phyloP scores from a whole-genome alignment of 2,888 invertebrate genomes.

The Sphaerophoria rueppellii region DNA sequence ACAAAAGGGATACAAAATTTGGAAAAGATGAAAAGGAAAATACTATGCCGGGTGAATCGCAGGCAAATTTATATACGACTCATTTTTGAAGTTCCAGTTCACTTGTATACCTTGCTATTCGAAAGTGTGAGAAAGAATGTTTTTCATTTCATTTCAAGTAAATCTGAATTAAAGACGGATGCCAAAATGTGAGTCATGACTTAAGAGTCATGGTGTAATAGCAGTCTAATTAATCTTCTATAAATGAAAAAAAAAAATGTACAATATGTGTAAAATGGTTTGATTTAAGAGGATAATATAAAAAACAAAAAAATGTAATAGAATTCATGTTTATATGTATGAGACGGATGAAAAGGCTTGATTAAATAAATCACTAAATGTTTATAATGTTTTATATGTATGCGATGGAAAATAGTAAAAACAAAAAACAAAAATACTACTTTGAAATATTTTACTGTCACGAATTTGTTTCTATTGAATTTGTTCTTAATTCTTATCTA shows the following conservation, averaged over 20 bases:
- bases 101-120: no score
- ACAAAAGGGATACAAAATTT: no score
- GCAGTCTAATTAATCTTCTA: constrained; percentile 20
- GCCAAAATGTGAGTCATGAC: no score
- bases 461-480: constrained; percentile 19
- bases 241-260: constrained; percentile 26
- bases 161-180: no score
- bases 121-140: no score
- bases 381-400: constrained; percentile 55
- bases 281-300: neutral
- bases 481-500: neutral
- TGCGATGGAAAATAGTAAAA: constrained; percentile 39
- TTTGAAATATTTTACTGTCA: constrained; percentile 34
- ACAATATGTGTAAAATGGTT: constrained; percentile 46
- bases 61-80: no score
- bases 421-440: constrained; percentile 2
- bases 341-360: constrained; percentile 56
- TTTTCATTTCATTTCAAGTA: no score
- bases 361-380: constrained; percentile 51
- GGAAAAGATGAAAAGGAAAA: no score
- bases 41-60: no score
- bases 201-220: no score
- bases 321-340: constrained; percentile 55
- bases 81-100: no score
- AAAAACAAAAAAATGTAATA: constrained; percentile 32